Evolutionary conservation across 2,888 invertebrate genomes (phyloP), one percentile per base, ranked within the genome.

Genomic region (Choristoneura rosaceana): DNA sequence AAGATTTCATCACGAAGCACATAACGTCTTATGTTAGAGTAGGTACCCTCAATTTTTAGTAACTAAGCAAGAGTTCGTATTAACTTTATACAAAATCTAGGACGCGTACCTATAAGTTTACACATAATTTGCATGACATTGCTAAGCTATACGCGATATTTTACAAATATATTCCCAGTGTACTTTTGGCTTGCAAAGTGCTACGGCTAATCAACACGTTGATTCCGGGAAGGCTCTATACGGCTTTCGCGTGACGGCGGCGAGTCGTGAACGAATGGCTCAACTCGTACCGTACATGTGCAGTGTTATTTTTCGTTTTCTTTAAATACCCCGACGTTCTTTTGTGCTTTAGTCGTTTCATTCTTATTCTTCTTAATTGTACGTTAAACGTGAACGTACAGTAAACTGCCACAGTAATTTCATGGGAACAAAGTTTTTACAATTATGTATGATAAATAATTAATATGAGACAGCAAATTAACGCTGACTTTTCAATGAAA

Each of bases 151-250:
- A 59, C 14, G 52, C 33, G 33, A 60, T 66, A 52, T 52, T 60
- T 52, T 55, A 61, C 38, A 38, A 58, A 50, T 50, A 62, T 55
- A 58, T 25, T 60, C 67, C 61, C n/a, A 45, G 9, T 50, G 55
- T 34, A 68, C 55, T 47, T 67, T 58, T 43, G 47, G 52, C 52
- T n/a, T 50, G 63, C 68, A 63, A 50, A 63, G 50, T 68, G 67
- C 62, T 71, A 68, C 41, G 41, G 64, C 52, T 64, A 73, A 68
- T 76, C 74, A 74, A 74, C 74, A 75, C 82, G 84, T 83, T 86
- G 85, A 86, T 89, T 85, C 85, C 85, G 76, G 78, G 82, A 87
- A 87, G 82, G 82, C 81, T 81, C 79, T 84, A 82, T 84, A 82
- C 77, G 78, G 78, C 79, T 82, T 82, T 88, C 82, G 86, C 85